A percentile compares a stretch with the other conserved stretches of the same genome.
Evolutionary conservation across 2,797 vertebrate species (phyloP).

Genomic region (Morus bassanus): DNA sequence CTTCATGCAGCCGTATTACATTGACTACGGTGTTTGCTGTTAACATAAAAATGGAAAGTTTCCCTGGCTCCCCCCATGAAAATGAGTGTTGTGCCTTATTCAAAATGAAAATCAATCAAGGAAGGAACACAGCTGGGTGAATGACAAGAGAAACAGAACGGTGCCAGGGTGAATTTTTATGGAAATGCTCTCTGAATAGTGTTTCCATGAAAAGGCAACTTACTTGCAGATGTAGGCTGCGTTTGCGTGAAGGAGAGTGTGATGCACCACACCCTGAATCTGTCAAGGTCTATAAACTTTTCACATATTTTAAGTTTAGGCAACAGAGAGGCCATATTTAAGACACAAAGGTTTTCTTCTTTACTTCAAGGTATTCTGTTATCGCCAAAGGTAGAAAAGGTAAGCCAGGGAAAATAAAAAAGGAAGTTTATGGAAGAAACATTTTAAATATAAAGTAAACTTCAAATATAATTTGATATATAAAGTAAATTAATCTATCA

Average conservation of each 20-base stretch:
- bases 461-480: constrained; percentile 6
- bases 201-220: constrained; percentile 69
- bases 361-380: background rate
- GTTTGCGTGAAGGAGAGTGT: background rate
- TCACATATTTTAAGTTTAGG: constrained; percentile 39
- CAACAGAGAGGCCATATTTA: background rate
- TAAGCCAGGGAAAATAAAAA: background rate
- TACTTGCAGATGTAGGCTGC: constrained; percentile 27
- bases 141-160: constrained; percentile 68
- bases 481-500: background rate
- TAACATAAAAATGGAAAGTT: constrained; percentile 57
- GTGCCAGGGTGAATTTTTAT: constrained; percentile 60
- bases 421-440: background rate
- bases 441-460: background rate
- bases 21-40: background rate
- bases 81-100: constrained; percentile 36
- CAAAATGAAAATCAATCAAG: constrained; percentile 57
- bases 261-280: constrained; percentile 52
- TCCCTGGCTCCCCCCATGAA: background rate
- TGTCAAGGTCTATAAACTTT: constrained; percentile 46
- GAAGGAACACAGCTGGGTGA: constrained; percentile 65
- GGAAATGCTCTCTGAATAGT: constrained; percentile 60
- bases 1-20: background rate
- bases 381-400: background rate
- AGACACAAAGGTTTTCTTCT: constrained; percentile 40